phyloP scores from a whole-genome alignment of 2,797 vertebrate genomes.

The Knipowitschia caucasica region DNA sequence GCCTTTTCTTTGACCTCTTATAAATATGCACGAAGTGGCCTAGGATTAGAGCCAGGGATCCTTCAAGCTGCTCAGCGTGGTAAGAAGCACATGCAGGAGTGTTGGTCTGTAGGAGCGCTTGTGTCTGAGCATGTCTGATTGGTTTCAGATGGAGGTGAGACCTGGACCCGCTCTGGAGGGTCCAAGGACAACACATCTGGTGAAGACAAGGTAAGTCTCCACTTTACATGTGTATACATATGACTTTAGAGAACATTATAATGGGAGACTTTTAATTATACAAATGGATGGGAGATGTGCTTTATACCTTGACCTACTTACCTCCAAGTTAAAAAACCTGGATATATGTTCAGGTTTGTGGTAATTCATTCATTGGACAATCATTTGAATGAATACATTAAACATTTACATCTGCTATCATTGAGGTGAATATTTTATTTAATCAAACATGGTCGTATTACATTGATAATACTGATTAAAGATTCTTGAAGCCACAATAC shows the following conservation, averaged over 20 bases:
- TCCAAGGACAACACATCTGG: slow-evolving; percentile 12
- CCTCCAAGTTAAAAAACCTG: not conserved
- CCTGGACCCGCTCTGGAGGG: slow-evolving; percentile 24
- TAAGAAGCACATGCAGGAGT: slow-evolving; percentile 35
- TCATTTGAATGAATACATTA: too few species aligned
- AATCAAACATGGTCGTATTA: too few species aligned
- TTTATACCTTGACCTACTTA: not conserved
- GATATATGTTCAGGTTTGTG: too few species aligned
- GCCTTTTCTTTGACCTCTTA: slow-evolving; percentile 25
- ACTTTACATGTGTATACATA: not conserved
- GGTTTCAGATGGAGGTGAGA: slow-evolving; percentile 47
- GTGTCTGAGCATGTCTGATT: slow-evolving; percentile 54
- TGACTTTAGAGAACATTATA: not conserved
- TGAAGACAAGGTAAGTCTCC: slow-evolving; percentile 52
- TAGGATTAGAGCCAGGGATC: slow-evolving; percentile 64
- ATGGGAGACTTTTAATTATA: not conserved
- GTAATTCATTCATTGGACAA: too few species aligned
- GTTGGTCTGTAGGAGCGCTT: slow-evolving; percentile 51
- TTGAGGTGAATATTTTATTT: too few species aligned
- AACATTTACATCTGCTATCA: too few species aligned
- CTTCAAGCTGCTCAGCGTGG: slow-evolving; percentile 34
- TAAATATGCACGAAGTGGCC: slow-evolving; percentile 54
- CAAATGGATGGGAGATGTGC: not conserved
- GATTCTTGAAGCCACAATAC: too few species aligned
- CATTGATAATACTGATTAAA: too few species aligned